phyloP scores from a whole-genome alignment of 2,797 vertebrate species.

The Micropoecilia bifurca region DNA sequence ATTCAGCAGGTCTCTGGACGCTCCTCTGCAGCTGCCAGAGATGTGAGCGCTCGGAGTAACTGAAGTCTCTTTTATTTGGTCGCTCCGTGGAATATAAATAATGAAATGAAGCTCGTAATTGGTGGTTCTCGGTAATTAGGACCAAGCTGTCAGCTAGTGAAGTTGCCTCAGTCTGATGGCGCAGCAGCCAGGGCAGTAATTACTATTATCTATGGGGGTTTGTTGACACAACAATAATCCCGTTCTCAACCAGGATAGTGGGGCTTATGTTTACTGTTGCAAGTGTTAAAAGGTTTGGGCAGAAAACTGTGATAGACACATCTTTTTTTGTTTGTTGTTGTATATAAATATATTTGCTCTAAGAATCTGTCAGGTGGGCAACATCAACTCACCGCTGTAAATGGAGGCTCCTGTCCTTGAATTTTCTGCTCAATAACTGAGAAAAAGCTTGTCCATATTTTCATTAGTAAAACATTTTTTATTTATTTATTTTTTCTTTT shows the following conservation, averaged over 20 bases:
- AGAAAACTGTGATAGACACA: slow-evolving; percentile 41
- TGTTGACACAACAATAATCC: slow-evolving; percentile 82
- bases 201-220: slow-evolving; percentile 79
- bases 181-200: slow-evolving; percentile 75
- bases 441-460: slow-evolving; percentile 71
- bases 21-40: slow-evolving; percentile 61
- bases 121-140: slow-evolving; percentile 84
- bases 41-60: slow-evolving; percentile 62
- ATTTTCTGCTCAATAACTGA: slow-evolving; percentile 60
- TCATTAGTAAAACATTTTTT: slow-evolving; percentile 77
- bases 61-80: slow-evolving; percentile 77
- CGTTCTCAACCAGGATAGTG: slow-evolving; percentile 64
- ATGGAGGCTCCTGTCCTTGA: slow-evolving; percentile 36
- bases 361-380: slow-evolving; percentile 28
- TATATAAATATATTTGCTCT: slow-evolving; percentile 26
- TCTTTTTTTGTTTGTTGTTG: slow-evolving; percentile 11
- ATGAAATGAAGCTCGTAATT: slow-evolving; percentile 83
- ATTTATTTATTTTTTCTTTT: slow-evolving; percentile 25
- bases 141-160: slow-evolving; percentile 80
- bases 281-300: slow-evolving; percentile 45
- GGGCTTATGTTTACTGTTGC: slow-evolving; percentile 55
- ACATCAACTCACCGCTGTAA: slow-evolving; percentile 19
- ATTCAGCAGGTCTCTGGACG: slow-evolving; percentile 63
- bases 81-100: slow-evolving; percentile 80
- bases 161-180: slow-evolving; percentile 75